Evolutionary conservation across 2,113 vertebrate species (phyloP), one percentile per base, ranked within the genome.

Genomic region (Crocuta crocuta): DNA sequence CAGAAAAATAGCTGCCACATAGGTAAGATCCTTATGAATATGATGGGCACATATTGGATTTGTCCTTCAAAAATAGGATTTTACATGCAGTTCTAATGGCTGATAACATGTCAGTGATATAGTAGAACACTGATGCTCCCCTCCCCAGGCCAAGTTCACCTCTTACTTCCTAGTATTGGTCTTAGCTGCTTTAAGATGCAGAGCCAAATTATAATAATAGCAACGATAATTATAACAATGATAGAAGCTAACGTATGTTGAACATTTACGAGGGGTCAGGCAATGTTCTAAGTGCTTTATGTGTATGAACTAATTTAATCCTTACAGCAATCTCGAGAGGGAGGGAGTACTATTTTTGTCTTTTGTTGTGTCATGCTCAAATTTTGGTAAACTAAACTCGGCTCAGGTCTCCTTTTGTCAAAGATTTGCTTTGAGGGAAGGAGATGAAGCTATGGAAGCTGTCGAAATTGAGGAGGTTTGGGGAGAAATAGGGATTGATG

Each of bases 21-120:
- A 96, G 35, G 24, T 55, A 96, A 94, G 17, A 76, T 35, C 48
- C 63, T 55, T 91, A 70, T 45, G 70, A 93, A 61, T 86, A 68
- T 68, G 19, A 58, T 66, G 19, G 55, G 39, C 10, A 82, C 39
- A 73, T 58, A 81, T 24, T 88, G 61, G 7, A 94, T 76, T 90
- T 94, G 31, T 80, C 39, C 35, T 81, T 90, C 35, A 81, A 74
- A 84, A 74, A 24, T 8, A 87, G 39, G 5, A 95, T 96, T 94
- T 92, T 65, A 89, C 31, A 45, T 68, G 33, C 78, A 73, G 80
- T 89, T 71, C 16, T 70, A 91, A 70, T 58, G 45, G 26, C 45
- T 65, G 26, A 35, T 39, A 53, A 88, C 89, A 93, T 81, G 71
- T 35, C 26, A 65, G 24, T 50, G 3, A 23, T 43, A 63, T 10